Evolutionary conservation across 92 coral and sea anemone genomes (phyloP), one percentile per base, ranked within the genome.

Genomic region (Paragorgia papillata): DNA sequence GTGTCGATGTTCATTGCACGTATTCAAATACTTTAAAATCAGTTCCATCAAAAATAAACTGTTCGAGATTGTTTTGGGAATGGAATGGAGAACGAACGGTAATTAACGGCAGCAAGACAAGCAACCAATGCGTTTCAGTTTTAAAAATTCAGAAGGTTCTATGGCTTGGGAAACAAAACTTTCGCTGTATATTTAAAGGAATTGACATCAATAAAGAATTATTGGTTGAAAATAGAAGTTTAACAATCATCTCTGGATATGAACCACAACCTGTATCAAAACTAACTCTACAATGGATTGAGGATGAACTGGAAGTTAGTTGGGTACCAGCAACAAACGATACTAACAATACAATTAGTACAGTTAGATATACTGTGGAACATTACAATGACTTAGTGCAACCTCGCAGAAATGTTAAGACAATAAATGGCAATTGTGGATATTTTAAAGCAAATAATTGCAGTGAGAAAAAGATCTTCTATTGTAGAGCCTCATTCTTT

Each of bases 51-150:
- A 68, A 68, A 19, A 10, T 22, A 8, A 66, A 29, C 75, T 46
- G 75, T 48, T 8, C 59, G 28, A 22, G 8, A 44, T 17, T 68
- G 33, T 68, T 68, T 49, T 68, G 75, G 75, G 55, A 68, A 48
- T 44, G 57, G 57, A 29, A 68, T 46, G 75, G 48, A 20, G 55
- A 33, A 44, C 75, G 75, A 28, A 13, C n/a, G 8, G 35, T 43
- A 44, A n/a, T n/a, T n/a, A 49, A 68, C 37, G 29, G 26, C 59
- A 68, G 33, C 57, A 9, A 22, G 39, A 22, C 40, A 25, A 49
- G 53, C 17, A 68, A 33, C 46, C 24, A 46, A 25, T 68, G 75
- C 32, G 22, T 49, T 13, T 68, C 75, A 24, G 21, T 48, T 3
- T 32, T 68, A 19, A 27, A 49, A 44, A 68, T 68, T 27, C 39